Base-by-base conservation (phyloP, 1,140 invertebrate genomes). In the Drosophila grimshawi region DNA sequence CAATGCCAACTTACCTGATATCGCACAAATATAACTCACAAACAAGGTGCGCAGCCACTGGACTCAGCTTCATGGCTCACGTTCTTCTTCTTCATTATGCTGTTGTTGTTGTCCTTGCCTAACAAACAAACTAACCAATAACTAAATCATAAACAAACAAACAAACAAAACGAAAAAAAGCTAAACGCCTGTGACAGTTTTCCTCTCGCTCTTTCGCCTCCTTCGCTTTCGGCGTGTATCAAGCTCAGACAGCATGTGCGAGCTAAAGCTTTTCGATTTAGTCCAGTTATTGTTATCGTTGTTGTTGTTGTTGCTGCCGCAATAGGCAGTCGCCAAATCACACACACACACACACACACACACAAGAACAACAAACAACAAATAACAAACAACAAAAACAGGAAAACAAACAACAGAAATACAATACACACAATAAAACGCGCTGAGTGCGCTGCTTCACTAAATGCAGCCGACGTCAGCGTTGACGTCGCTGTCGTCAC, bases 21-120 rank as follows among this genome's bases (percentile, higher is more conserved):
- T 60, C 45, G 64, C 41, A 60, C 86, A 81, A 76, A 86, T 43
- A 43, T 43, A 85, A 85, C 81, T 81, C 65, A 19, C 19, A 86
- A 86, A 85, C 75, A 85, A 86, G 57, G 65, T 74, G 71, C 63
- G 66, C 66, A 69, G 72, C 43, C 8, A n/a, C 51, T 51, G 32
- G 48, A 62, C 32, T 46, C 59, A 53, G 49, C 39, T 59, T 48
- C 39, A 37, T 10, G 35, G 60, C 48, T 27, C 39, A 33, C 41
- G 51, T 29, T 72, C 39, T 43, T 43, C 39, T n/a, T 43, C 39
- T 43, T 19, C 19, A 1, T 19, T 1, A 1, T 19, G 19, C 19
- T 19, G 19, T 19, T 41, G 39, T 41, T 43, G 6, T 43, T 43
- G 2, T 2, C 39, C 3, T 43, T n/a, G 39, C 39, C 39, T 4